phyloP scores from a whole-genome alignment of 2,888 invertebrate species.

The Sialis fuliginosa region DNA sequence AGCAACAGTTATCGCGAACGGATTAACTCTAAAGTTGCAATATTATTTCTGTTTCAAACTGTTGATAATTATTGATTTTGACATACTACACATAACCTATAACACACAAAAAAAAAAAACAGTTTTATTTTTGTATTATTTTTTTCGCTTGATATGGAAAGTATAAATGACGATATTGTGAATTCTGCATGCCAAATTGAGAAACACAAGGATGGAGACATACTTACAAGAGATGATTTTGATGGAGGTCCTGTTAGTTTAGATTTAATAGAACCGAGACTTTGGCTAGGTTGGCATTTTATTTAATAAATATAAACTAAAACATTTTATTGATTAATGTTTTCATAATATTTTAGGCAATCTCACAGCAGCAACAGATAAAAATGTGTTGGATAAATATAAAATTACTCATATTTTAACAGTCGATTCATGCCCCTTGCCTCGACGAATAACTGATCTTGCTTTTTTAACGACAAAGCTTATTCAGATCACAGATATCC shows the following conservation, averaged over 20 bases:
- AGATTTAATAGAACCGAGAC: slow-evolving; percentile 32
- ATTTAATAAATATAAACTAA: background rate
- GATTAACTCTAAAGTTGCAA: too few species aligned
- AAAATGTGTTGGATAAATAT: slow-evolving; percentile 42
- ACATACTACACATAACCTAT: too few species aligned
- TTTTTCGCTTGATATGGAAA: too few species aligned
- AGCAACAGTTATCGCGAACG: too few species aligned
- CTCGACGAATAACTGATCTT: slow-evolving; percentile 49
- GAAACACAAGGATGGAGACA: slow-evolving; percentile 9
- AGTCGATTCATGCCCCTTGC: slow-evolving; percentile 69
- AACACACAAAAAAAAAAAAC: too few species aligned
- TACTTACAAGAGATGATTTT: slow-evolving; percentile 25
- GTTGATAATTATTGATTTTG: too few species aligned
- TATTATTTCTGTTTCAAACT: too few species aligned
- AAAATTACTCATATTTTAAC: slow-evolving; percentile 65
- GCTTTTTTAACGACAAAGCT: slow-evolving; percentile 51
- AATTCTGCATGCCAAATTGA: background rate
- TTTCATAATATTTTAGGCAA: slow-evolving; percentile 38
- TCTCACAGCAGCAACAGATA: slow-evolving; percentile 60
- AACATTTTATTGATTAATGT: background rate
- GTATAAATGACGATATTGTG: background rate
- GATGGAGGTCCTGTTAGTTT: slow-evolving; percentile 38
- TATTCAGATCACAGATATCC: slow-evolving; percentile 67
- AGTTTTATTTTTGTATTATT: too few species aligned
- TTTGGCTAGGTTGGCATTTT: slow-evolving; percentile 29